A percentile compares a stretch with the other conserved stretches of the same genome.
phyloP scores from a whole-genome alignment of 2,888 invertebrate species.

The Gisinianus flammeolus region DNA sequence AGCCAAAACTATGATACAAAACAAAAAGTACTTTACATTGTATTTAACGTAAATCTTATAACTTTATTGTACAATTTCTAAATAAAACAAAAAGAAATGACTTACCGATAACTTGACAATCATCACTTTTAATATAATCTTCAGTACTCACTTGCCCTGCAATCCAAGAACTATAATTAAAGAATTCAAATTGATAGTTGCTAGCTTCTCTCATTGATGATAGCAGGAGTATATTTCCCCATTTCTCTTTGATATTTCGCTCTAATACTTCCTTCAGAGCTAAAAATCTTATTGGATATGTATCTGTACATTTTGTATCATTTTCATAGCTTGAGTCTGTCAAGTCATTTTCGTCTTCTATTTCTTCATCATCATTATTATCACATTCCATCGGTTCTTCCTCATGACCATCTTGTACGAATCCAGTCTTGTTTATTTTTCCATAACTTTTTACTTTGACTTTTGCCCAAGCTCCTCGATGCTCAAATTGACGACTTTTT shows the following conservation, averaged over 20 bases:
- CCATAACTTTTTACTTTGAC: too few species aligned
- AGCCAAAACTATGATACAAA: background rate
- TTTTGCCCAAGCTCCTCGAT: background rate
- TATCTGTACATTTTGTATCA: background rate
- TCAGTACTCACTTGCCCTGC: background rate
- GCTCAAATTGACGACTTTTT: background rate
- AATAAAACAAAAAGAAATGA: background rate
- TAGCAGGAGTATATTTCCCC: background rate
- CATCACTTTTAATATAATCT: background rate
- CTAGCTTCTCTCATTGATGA: background rate
- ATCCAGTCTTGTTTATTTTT: background rate
- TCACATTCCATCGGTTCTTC: background rate
- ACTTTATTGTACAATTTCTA: too few species aligned
- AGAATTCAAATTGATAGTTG: background rate
- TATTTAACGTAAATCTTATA: background rate
- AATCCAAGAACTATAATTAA: background rate
- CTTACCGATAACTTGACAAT: conserved; percentile 27
- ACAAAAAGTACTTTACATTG: background rate
- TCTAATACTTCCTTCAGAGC: background rate
- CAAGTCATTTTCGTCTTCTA: background rate
- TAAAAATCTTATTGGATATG: background rate
- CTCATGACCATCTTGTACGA: background rate
- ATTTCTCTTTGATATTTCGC: background rate
- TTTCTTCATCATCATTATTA: background rate
- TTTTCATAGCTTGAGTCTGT: too few species aligned